Conservation (phyloP, 2,888 invertebrate genomes). For the Subacronicta megacephala region DNA sequence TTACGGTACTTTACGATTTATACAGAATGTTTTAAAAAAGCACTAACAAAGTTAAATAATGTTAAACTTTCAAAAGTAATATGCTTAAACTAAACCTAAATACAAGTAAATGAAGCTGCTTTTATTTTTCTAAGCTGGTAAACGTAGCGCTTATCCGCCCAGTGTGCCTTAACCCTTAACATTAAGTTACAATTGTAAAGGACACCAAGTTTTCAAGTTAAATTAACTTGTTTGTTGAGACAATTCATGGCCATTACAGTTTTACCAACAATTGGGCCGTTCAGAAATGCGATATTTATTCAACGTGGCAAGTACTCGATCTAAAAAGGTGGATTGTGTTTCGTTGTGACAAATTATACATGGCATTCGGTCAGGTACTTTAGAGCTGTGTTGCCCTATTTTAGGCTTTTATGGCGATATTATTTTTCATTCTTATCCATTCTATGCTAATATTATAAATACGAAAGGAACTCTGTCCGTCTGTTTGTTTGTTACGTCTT, state of each 20-base stretch:
- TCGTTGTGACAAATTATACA: constrained; percentile 22
- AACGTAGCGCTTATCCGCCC: not conserved
- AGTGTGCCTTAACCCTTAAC: constrained; percentile 10
- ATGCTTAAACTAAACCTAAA: too few relatives aligned
- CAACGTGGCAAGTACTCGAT: constrained; percentile 13
- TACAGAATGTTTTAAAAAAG: too few relatives aligned
- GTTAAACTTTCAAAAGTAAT: too few relatives aligned
- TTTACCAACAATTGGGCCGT: constrained; percentile 43
- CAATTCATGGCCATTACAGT: constrained; percentile 49
- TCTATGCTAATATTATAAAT: too few relatives aligned
- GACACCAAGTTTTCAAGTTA: constrained; percentile 57
- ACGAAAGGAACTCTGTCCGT: too few relatives aligned
- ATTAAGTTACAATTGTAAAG: constrained; percentile 48
- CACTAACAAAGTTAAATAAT: too few relatives aligned
- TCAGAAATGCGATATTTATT: constrained; percentile 43
- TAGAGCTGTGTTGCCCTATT: constrained; percentile 12
- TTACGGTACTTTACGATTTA: too few relatives aligned
- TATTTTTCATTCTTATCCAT: too few relatives aligned
- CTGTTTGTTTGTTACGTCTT: too few relatives aligned
- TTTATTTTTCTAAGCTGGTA: too few relatives aligned
- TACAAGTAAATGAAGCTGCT: too few relatives aligned
- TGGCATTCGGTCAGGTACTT: constrained; percentile 21
- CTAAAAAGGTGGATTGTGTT: constrained; percentile 38
- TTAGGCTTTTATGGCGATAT: too few relatives aligned
- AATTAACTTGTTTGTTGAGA: constrained; percentile 57